Base-by-base conservation (phyloP, 2,113 vertebrate species). In the Rattus rattus region DNA sequence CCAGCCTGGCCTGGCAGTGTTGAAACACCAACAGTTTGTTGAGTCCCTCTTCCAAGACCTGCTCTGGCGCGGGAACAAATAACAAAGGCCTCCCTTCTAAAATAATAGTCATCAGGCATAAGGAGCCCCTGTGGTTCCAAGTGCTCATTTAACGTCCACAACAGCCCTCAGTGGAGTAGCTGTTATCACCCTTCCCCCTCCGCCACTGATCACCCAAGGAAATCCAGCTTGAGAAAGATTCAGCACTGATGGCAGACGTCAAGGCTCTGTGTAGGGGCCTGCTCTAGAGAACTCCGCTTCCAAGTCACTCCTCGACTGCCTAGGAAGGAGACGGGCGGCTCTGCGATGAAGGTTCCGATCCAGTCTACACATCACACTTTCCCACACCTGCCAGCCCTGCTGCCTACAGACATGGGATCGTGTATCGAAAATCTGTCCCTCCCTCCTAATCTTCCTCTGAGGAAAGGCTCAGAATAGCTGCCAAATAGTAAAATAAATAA, bases 331-430 rank as follows among this genome's bases (percentile, higher is more conserved):
- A 77, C 26, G 6, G 10, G 10, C 8, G 36, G 22, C 61, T 81
- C 22, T 81, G 39, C 2, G 1, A 0, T 56, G 61, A 20, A 39
- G 28, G 39, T 56, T 70, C 67, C 54, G 39, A 20, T 22, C 49
- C 59, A 7, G 30, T 39, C 30, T 54, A 39, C 2, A n/a, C 0
- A 1, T 4, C 52, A 36, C 5, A 70, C 22, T 6, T 28, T 1
- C 17, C 65, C 33, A 69, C 6, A 2, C n/a, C 65, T 36, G 2
- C 39, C 36, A 36, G 11, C 63, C 47, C 12, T 12, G 36, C 30
- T 76, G 80, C 52, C 75, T 65, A 69, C 30, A 26, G 8, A 75
- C 6, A 54, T 33, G 7, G 26, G 39, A 92, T 20, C 47, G 7
- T 61, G 12, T 75, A 11, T 52, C 65, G 92, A 69, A 69, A 88